Evolutionary conservation across 2,888 invertebrate genomes (phyloP).

Genomic region (Diloba caeruleocephala): DNA sequence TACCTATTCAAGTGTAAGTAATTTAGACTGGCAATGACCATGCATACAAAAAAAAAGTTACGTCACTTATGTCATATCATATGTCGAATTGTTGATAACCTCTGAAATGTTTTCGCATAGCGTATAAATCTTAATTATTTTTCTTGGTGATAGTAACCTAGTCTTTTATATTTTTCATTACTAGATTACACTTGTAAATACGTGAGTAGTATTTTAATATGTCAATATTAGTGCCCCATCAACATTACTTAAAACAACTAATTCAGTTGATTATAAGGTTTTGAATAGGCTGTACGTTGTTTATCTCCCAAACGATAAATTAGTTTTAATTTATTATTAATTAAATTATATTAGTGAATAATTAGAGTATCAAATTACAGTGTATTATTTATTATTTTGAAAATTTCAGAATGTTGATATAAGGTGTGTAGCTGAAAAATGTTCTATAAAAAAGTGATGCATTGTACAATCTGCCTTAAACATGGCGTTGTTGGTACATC

Average conservation of each 20-base stretch:
- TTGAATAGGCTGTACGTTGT: conserved; percentile 18
- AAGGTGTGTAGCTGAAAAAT: conserved; percentile 61
- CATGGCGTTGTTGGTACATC: conserved; percentile 71
- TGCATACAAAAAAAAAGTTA: conserved; percentile 28
- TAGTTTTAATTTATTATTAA: conserved; percentile 13
- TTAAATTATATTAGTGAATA: neutral
- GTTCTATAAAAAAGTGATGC: conserved; percentile 81
- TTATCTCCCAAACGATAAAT: conserved; percentile 17
- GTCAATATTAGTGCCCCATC: neutral
- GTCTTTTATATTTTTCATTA: conserved; percentile 33
- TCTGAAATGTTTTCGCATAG: conserved; percentile 67
- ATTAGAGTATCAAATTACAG: no score
- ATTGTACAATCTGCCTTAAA: conserved; percentile 78
- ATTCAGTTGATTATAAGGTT: conserved; percentile 23
- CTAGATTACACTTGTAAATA: conserved; percentile 20
- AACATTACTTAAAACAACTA: conserved; percentile 9
- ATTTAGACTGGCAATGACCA: conserved; percentile 20
- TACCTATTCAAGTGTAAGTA: neutral
- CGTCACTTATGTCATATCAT: conserved; percentile 50
- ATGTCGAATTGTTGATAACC: conserved; percentile 61
- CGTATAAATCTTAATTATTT: conserved; percentile 45
- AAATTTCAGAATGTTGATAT: conserved; percentile 78
- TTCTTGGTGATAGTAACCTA: conserved; percentile 34
- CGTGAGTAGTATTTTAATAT: conserved; percentile 41
- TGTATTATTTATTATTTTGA: conserved; percentile 15